Evolutionary conservation across 2,888 invertebrate species (phyloP), one percentile per base, ranked within the genome.

Genomic region (Microctonus aethiopoides): DNA sequence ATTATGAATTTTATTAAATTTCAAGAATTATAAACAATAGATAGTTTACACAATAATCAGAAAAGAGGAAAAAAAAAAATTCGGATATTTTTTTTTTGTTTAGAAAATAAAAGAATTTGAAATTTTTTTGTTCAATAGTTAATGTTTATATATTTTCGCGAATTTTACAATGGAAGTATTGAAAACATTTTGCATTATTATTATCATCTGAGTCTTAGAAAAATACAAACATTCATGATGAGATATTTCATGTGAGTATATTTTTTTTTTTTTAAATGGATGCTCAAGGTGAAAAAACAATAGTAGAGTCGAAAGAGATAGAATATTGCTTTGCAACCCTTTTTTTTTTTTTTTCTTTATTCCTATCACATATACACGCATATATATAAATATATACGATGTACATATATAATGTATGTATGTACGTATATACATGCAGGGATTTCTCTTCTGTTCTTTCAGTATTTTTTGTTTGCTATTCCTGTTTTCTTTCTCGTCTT

Each of bases 261-360:
- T 68, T 56, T 68, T 70, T 64, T 39, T 69, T 52, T 67, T 29
- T 57, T 16, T 16, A 16, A 32, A 10, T 29, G 16, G n/a, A 29
- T 32, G 57, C 29, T 24, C 56, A 75, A 71, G 77, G 76, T 75
- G 72, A 75, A 73, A 73, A 70, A 71, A 76, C 76, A 77, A 75
- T 75, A 76, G 75, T 75, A 76, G 68, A 73, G 73, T 75, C 69
- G 9, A 7, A 46, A 29, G 29, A 29, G 29, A 29, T 29, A 29
- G 3, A 5, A 5, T 29, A 1, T 20, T n/a, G 16, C 16, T 7
- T n/a, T 7, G 46, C 16, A 16, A 16, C 16, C 46, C 16, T 46
- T 46, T 46, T 46, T 20, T n/a, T n/a, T 20, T n/a, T 16, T 29
- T 29, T 29, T 7, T 29, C 7, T 29, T 29, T 29, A 5, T 29